Conservation (phyloP, 2,888 invertebrate species). For the Drosophila macrospina region DNA sequence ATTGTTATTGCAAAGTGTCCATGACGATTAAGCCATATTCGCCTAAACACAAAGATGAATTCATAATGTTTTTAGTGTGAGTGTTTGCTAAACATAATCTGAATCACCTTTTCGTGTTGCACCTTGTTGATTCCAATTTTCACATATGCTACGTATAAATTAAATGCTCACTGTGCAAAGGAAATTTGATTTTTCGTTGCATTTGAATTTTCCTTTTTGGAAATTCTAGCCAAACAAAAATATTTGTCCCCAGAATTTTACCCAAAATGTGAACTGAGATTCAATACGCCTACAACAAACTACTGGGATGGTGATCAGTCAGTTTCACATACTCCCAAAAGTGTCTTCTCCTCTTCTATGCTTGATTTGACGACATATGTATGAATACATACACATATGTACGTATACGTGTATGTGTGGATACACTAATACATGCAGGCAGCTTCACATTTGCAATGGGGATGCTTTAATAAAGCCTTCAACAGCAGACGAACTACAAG, state of each 20-base stretch:
- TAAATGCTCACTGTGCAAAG: constrained; percentile 31
- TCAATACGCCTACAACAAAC: constrained; percentile 57
- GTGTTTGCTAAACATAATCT: constrained; percentile 25
- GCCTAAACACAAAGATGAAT: constrained; percentile 14
- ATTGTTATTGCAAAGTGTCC: constrained; percentile 3
- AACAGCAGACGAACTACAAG: constrained; percentile 61
- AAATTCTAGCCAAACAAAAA: constrained; percentile 18
- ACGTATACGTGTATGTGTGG: background rate
- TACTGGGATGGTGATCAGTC: constrained; percentile 33
- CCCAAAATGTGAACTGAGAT: constrained; percentile 54
- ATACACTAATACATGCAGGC: constrained; percentile 47
- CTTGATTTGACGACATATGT: too few relatives aligned
- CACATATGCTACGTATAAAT: constrained; percentile 17
- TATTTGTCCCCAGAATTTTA: constrained; percentile 38
- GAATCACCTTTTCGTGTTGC: constrained; percentile 30
- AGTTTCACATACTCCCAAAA: too few relatives aligned
- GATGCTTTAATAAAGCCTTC: constrained; percentile 72
- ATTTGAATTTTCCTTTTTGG: constrained; percentile 8
- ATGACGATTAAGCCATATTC: constrained; percentile 37
- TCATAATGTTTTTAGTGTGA: background rate
- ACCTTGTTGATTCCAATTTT: constrained; percentile 24
- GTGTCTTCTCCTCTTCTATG: too few relatives aligned
- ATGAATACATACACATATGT: too few relatives aligned
- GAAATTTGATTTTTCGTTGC: constrained; percentile 65
- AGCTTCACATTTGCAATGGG: constrained; percentile 35